Evolutionary conservation across 2,888 invertebrate genomes (phyloP).

Genomic region (Tineola bisselliella): DNA sequence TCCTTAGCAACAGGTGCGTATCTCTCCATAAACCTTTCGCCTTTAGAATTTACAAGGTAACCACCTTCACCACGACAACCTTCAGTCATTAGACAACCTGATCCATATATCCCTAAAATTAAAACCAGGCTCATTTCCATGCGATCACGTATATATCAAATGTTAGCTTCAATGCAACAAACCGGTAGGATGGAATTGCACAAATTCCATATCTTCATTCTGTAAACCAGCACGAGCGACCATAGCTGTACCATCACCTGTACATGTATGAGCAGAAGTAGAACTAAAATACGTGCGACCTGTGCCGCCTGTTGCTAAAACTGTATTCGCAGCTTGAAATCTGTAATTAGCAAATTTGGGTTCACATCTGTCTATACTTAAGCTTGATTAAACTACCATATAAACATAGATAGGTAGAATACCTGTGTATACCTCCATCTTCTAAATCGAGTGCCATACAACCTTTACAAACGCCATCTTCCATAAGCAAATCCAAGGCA

Average conservation of each 20-base stretch:
- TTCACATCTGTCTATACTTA: not conserved
- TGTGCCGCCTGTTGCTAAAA: slow-evolving; percentile 88
- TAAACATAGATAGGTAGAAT: slow-evolving; percentile 9
- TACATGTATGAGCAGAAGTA: slow-evolving; percentile 98
- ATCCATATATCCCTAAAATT: slow-evolving; percentile 89
- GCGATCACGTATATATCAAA: not conserved
- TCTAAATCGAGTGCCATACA: slow-evolving; percentile 94
- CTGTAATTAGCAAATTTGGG: slow-evolving; percentile 29
- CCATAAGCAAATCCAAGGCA: slow-evolving; percentile 95
- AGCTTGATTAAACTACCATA: not conserved
- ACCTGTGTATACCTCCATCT: slow-evolving; percentile 95
- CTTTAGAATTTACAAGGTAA: slow-evolving; percentile 93
- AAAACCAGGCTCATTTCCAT: not conserved
- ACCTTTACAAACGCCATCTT: slow-evolving; percentile 90
- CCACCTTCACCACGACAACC: slow-evolving; percentile 98
- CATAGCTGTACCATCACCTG: slow-evolving; percentile 98
- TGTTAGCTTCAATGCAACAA: slow-evolving; percentile 13
- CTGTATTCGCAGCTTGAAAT: slow-evolving; percentile 72
- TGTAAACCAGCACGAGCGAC: slow-evolving; percentile 91
- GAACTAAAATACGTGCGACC: slow-evolving; percentile 97
- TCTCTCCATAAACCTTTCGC: slow-evolving; percentile 98
- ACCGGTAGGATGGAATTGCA: slow-evolving; percentile 99
- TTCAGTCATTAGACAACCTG: slow-evolving; percentile 98
- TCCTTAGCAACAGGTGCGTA: slow-evolving; percentile 99
- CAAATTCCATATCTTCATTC: slow-evolving; percentile 97